Evolutionary conservation across 2,888 invertebrate genomes (phyloP).

Genomic region (Alentia gelatinosa): DNA sequence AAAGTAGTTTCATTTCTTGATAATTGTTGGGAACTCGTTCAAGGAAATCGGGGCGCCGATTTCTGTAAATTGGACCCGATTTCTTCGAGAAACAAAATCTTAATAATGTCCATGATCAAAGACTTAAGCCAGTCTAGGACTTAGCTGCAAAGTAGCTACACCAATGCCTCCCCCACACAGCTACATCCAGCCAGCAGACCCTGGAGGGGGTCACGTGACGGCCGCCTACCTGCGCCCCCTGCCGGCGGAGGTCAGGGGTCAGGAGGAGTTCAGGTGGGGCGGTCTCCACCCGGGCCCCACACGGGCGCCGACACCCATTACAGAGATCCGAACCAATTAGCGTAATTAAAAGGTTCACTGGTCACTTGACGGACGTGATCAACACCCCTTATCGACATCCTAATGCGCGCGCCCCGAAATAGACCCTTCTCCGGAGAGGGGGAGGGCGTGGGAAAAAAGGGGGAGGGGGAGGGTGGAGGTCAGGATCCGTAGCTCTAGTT

Average conservation of each 20-base stretch:
- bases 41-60: too few relatives aligned
- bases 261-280: slow-evolving; percentile 35
- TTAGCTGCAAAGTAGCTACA: too few relatives aligned
- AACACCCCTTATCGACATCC: not conserved
- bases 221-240: not conserved
- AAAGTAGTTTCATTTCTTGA: too few relatives aligned
- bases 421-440: not conserved
- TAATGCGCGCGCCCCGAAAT: not conserved
- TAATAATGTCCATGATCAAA: too few relatives aligned
- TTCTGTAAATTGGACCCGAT: too few relatives aligned
- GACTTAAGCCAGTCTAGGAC: too few relatives aligned
- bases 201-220: not conserved
- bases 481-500: too few relatives aligned
- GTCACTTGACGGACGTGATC: slow-evolving; percentile 34
- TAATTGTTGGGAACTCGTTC: too few relatives aligned
- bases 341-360: slow-evolving; percentile 36
- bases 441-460: not conserved
- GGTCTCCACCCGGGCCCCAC: not conserved
- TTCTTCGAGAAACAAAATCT: too few relatives aligned
- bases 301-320: slow-evolving; percentile 9
- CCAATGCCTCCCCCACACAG: too few relatives aligned
- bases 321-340: slow-evolving; percentile 46
- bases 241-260: not conserved
- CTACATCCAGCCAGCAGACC: not conserved
- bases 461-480: not conserved